Base-by-base conservation (phyloP, 2,888 invertebrate species). In the Tenthredo amoena region DNA sequence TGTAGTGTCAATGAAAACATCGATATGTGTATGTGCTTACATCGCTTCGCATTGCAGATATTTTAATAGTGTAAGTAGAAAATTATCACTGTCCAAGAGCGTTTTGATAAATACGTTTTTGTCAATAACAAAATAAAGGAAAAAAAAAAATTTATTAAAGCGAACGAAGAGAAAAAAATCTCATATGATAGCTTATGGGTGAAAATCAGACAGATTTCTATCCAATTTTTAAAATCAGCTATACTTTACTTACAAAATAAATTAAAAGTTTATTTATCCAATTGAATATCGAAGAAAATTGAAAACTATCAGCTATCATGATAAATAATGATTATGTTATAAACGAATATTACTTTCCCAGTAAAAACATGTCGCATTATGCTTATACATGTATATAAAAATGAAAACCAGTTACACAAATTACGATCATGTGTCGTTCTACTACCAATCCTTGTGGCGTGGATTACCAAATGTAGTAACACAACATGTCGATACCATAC, bases 101-200 rank as follows among this genome's bases (percentile, higher is more conserved):
- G 68, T 87, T 84, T 87, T 84, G 76, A 58, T 87, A 71, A 79
- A 86, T 87, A 86, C 87, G 86, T 87, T 81, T 85, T 86, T 88
- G 21, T 87, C 91, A 91, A 90, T 89, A 88, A 90, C 87, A 90
- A 90, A 88, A 90, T 90, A 91, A 89, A 91, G 76, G 92, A 90
- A 26, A 71, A 37, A 18, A 90, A 26, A 74, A 21, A 1, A n/a
- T n/a, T n/a, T n/a, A 10, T 40, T 43, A 74, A 74, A 74, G 15
- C 9, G 43, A 43, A 74, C n/a, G 21, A n/a, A 21, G 26, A 72
- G 21, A 72, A n/a, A 74, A 74, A 43, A 72, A 21, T 37, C 43
- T 43, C 10, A n/a, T 10, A 37, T 74, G 72, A 74, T 74, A 43
- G 72, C 72, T 74, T 26, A 74, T 74, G 43, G 55, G 72, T 74